Percentiles rank a stretch among this genome's conserved stretches.
Conservation (phyloP, 2,888 invertebrate species). For the Notodonta dromedarius region DNA sequence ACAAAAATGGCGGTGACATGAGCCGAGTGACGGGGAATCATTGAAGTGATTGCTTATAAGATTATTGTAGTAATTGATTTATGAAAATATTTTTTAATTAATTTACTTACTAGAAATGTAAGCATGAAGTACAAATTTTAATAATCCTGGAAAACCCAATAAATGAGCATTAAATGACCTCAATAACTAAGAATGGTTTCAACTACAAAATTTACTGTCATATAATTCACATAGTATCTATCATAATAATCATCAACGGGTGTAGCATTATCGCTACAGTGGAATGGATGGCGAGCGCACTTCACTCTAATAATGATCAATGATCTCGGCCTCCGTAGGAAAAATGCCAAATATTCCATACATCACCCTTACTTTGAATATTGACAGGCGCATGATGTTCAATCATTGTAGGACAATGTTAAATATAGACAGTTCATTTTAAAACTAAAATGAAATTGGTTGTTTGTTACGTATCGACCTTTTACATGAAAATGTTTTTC, state of each 20-base stretch:
- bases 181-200: too few relatives aligned
- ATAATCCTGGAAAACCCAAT: background rate
- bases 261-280: conserved; percentile 37
- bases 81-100: too few relatives aligned
- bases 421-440: background rate
- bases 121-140: too few relatives aligned
- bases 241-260: conserved; percentile 18
- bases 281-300: conserved; percentile 52
- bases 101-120: too few relatives aligned
- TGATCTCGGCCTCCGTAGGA: conserved; percentile 61
- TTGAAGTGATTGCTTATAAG: too few relatives aligned
- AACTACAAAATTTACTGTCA: too few relatives aligned
- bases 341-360: conserved; percentile 83
- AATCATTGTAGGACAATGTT: conserved; percentile 41
- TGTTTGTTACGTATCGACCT: too few relatives aligned
- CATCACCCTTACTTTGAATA: conserved; percentile 76
- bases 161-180: too few relatives aligned
- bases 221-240: conserved; percentile 11
- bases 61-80: too few relatives aligned
- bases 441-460: background rate
- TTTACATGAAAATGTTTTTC: too few relatives aligned
- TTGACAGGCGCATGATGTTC: conserved; percentile 70
- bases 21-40: too few relatives aligned
- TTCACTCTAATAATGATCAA: conserved; percentile 79
- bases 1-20: too few relatives aligned